Evolutionary conservation across 2,888 invertebrate species (phyloP), one percentile per base, ranked within the genome.

Genomic region (Lithophane ornitopus): DNA sequence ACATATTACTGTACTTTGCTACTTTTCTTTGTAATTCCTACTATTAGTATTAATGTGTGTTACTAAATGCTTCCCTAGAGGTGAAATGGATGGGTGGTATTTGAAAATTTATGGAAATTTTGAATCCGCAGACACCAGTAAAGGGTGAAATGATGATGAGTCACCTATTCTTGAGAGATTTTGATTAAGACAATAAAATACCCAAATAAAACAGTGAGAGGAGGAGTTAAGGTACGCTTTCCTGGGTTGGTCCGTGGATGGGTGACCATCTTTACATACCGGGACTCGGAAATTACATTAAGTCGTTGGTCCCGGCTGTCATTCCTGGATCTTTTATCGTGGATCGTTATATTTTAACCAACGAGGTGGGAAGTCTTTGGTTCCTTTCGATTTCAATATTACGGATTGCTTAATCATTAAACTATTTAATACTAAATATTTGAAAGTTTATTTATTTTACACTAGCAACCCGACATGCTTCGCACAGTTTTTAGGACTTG

Each of bases 21-120:
- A 88, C 85, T 84, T 88, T 88, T 88, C 85, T 88, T 85, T 82
- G 76, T 90, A 88, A 88, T 87, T 80, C 85, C 84, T 67, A 87
- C 85, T 88, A 87, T 89, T 86, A 85, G 78, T 84, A 84, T 85
- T 82, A 84, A 88, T 87, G 82, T 77, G 75, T 72, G 78, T 70
- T 62, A 58, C 28, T 81, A 74, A 81, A 78, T 75, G 70, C 59
- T 74, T 74, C 34, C 62, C 65, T 65, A n/a, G 74, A 76, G 70
- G 70, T 69, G 49, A 67, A 72, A 82, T 72, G 11, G 41, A 82
- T 74, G 71, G 71, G 66, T 34, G 19, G 65, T 59, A 58, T 79
- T 75, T 28, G 46, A 6, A 44, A 58, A 70, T 77, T 28, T 59
- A 67, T 74, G 39, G 63, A 14, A 14, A 61, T 28, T 74, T 54